Evolutionary conservation across 2,797 vertebrate genomes (phyloP).

Genomic region (Decapterus maruadsi): DNA sequence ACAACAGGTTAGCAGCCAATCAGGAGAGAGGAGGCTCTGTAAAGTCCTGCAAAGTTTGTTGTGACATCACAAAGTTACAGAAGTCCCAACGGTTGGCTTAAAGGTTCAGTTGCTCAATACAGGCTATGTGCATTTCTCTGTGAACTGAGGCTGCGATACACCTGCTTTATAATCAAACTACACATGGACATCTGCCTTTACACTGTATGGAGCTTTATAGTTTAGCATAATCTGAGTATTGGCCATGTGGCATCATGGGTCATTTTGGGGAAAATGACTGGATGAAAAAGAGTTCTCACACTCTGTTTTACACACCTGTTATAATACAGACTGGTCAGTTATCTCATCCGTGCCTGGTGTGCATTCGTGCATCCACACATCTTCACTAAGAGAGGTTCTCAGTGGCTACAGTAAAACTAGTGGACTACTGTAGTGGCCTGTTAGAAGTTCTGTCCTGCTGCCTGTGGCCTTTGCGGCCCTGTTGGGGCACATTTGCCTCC

Average conservation of each 20-base stretch:
- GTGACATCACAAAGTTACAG: too few relatives aligned
- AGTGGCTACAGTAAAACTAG: conserved; percentile 49
- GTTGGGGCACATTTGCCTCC: conserved; percentile 84
- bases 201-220: too few relatives aligned
- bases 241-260: neutral
- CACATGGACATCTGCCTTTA: too few relatives aligned
- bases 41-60: too few relatives aligned
- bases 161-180: too few relatives aligned
- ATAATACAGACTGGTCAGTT: neutral
- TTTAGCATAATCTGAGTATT: neutral
- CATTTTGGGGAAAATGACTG: neutral
- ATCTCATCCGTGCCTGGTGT: neutral
- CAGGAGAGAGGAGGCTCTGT: too few relatives aligned
- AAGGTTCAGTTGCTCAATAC: too few relatives aligned
- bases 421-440: conserved; percentile 69
- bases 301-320: neutral
- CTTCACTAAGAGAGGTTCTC: conserved; percentile 16
- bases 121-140: too few relatives aligned
- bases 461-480: conserved; percentile 82
- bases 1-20: too few relatives aligned
- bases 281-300: neutral
- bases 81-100: too few relatives aligned
- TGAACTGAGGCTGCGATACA: too few relatives aligned
- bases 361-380: conserved; percentile 7
- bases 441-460: conserved; percentile 82